These are phyloP conservation scores for Conomelus anceps DNA, from an alignment of 2,888 invertebrate genomes.

Conservation along the genomic window DNA sequence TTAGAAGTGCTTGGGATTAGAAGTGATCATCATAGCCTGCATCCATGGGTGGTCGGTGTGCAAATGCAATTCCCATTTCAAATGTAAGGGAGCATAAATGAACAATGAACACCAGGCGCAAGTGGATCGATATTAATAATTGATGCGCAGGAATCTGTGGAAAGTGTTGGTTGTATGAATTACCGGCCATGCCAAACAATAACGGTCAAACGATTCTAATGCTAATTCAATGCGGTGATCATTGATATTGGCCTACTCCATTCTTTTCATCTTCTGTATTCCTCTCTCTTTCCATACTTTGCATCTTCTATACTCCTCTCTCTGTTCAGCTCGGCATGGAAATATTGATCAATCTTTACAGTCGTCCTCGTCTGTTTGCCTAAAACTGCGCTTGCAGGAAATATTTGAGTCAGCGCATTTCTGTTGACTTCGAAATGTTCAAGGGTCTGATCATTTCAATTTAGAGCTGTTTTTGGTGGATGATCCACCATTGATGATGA, in stretches of 20 bases:
- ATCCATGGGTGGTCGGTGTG: neutral
- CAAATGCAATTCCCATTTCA: neutral
- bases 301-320: neutral
- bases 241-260: neutral
- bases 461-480: too few species aligned
- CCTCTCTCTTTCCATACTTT: neutral
- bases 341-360: neutral
- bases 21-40: neutral
- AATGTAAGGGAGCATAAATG: neutral
- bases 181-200: neutral
- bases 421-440: neutral
- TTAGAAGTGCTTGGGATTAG: neutral
- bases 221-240: neutral
- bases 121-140: neutral
- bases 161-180: neutral
- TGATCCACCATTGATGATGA: too few species aligned
- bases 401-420: neutral
- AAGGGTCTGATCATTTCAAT: too few species aligned
- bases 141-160: neutral
- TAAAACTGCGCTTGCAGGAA: neutral
- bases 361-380: neutral
- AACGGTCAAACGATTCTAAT: neutral
- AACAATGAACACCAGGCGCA: neutral
- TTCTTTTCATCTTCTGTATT: neutral
- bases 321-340: neutral